phyloP scores from a whole-genome alignment of 2,888 invertebrate species.

The Trachelus tabidus region DNA sequence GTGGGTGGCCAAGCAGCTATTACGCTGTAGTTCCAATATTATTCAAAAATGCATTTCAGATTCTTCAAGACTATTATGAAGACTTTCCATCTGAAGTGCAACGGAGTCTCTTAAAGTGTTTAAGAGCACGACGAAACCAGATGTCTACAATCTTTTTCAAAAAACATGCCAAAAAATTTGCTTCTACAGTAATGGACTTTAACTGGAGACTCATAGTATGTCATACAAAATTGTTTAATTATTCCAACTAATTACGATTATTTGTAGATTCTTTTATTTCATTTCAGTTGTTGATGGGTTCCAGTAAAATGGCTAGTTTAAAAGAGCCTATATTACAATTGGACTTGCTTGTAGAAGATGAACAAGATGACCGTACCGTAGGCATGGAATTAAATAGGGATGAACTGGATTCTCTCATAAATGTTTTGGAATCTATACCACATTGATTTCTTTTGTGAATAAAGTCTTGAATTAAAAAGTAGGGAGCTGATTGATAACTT shows the following conservation, averaged over 20 bases:
- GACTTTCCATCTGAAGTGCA: constrained; percentile 53
- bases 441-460: constrained; percentile 1
- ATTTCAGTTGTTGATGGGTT: constrained; percentile 67
- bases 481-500: too few relatives aligned
- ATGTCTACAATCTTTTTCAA: constrained; percentile 46
- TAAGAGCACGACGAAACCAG: constrained; percentile 49
- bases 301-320: constrained; percentile 66
- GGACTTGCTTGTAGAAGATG: constrained; percentile 58
- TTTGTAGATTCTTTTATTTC: not conserved
- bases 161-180: constrained; percentile 51
- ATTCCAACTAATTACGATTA: not conserved
- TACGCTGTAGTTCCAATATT: constrained; percentile 10
- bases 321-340: constrained; percentile 67
- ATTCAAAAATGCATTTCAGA: constrained; percentile 37
- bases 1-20: constrained; percentile 30
- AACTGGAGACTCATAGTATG: constrained; percentile 69
- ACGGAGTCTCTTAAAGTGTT: constrained; percentile 43
- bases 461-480: not conserved
- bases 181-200: constrained; percentile 64
- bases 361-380: constrained; percentile 39
- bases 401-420: constrained; percentile 56
- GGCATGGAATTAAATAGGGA: constrained; percentile 53
- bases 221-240: constrained; percentile 2
- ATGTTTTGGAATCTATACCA: constrained; percentile 39
- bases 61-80: constrained; percentile 51